Evolutionary conservation across 2,888 invertebrate species (phyloP).

Genomic region (Lasius fuliginosus): DNA sequence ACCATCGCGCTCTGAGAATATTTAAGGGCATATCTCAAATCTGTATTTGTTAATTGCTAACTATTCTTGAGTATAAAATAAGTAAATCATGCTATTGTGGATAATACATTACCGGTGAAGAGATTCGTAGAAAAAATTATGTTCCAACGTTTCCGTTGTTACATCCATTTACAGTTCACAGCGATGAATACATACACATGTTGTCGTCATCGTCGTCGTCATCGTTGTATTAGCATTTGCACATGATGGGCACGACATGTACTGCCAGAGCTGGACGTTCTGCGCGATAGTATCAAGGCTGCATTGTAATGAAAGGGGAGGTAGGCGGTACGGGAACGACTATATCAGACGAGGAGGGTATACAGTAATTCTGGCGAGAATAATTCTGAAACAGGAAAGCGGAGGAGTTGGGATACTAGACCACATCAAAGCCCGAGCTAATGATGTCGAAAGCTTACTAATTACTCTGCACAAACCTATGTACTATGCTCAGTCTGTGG

Average conservation of each 20-base stretch:
- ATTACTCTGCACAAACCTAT: constrained; percentile 80
- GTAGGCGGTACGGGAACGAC: constrained; percentile 37
- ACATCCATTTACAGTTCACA: constrained; percentile 19
- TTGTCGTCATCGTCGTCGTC: constrained; percentile 28
- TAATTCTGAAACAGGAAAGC: constrained; percentile 73
- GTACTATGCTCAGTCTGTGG: constrained; percentile 23
- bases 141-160: constrained; percentile 9
- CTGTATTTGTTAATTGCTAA: constrained; percentile 30
- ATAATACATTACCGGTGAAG: constrained; percentile 25
- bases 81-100: neutral
- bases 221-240: constrained; percentile 64
- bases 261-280: constrained; percentile 62
- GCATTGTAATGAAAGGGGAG: constrained; percentile 76
- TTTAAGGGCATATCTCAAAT: constrained; percentile 30
- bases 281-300: constrained; percentile 77
- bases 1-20: constrained; percentile 23
- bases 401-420: constrained; percentile 72
- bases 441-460: constrained; percentile 83
- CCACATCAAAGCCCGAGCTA: constrained; percentile 82
- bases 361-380: constrained; percentile 76
- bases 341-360: constrained; percentile 68
- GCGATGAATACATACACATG: constrained; percentile 49
- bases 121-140: constrained; percentile 29
- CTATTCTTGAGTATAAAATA: constrained; percentile 28
- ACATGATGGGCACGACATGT: constrained; percentile 59